A percentile compares a stretch with the other conserved stretches of the same genome.
Evolutionary conservation across 2,888 invertebrate species (phyloP).

Genomic region (Prosopocoilus inquinatus): DNA sequence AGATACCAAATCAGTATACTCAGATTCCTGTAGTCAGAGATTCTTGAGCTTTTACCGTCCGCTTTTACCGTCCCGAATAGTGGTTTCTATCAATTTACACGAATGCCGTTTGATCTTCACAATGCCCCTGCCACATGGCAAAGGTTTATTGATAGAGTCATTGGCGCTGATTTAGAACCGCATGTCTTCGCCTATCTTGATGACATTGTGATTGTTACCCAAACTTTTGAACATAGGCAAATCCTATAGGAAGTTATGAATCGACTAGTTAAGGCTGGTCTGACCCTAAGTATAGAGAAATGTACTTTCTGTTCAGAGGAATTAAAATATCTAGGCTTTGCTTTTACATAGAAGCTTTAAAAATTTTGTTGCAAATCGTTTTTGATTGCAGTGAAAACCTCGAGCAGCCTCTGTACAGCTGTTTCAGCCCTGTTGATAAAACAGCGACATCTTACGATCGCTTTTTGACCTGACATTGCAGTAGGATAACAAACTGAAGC

Average conservation of each 20-base stretch:
- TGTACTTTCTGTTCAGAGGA: slow-evolving; percentile 25
- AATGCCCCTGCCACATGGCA: slow-evolving; percentile 33
- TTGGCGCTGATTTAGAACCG: slow-evolving; percentile 30
- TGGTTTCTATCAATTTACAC: slow-evolving; percentile 23
- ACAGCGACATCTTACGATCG: too few species aligned
- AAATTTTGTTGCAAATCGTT: too few species aligned
- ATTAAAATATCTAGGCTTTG: slow-evolving; percentile 38
- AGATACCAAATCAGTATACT: slow-evolving; percentile 35
- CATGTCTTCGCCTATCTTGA: slow-evolving; percentile 21
- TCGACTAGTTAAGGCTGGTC: slow-evolving; percentile 19
- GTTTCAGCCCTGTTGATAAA: too few species aligned
- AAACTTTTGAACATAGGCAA: slow-evolving; percentile 16
- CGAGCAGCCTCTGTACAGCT: too few species aligned
- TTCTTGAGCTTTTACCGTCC: slow-evolving; percentile 29
- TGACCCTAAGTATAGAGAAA: slow-evolving; percentile 30
- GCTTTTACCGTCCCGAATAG: slow-evolving; percentile 26
- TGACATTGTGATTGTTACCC: slow-evolving; percentile 17
- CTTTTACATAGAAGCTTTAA: too few species aligned
- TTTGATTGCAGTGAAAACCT: too few species aligned
- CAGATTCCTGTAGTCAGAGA: slow-evolving; percentile 31
- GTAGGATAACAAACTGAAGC: too few species aligned
- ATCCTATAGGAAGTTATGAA: slow-evolving; percentile 20
- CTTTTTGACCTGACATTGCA: too few species aligned
- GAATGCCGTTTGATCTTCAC: slow-evolving; percentile 36
- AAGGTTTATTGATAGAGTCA: slow-evolving; percentile 29